Evolutionary conservation across 1,140 invertebrate species (phyloP).

Genomic region (Ceratosolen fusciceps): DNA sequence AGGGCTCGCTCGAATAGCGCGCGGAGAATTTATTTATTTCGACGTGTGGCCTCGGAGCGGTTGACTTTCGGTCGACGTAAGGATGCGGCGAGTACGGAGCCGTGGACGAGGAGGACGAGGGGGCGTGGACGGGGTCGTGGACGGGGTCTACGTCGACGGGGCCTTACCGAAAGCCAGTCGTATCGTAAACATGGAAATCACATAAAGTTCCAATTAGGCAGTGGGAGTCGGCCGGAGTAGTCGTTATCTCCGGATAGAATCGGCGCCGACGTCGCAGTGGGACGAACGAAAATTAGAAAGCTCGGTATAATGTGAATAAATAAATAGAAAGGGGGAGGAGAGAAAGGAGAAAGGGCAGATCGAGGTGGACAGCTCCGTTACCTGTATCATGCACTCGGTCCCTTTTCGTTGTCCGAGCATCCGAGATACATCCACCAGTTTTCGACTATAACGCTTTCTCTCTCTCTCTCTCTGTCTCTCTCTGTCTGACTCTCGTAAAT

Average conservation of each 20-base stretch:
- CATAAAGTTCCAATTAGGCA: background rate
- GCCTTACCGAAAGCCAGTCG: background rate
- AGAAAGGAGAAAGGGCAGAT: background rate
- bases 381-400: no score
- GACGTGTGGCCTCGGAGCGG: no score
- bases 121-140: no score
- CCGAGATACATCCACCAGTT: background rate
- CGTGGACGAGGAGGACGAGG: no score
- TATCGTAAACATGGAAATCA: constrained; percentile 1
- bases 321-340: background rate
- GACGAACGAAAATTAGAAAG: constrained; percentile 17
- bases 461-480: no score
- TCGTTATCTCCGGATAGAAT: background rate
- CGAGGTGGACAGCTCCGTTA: background rate
- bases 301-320: background rate
- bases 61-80: no score
- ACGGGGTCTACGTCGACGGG: no score
- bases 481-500: background rate
- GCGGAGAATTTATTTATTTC: no score
- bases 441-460: background rate
- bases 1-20: no score
- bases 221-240: background rate
- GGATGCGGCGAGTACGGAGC: no score
- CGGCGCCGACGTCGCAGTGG: background rate
- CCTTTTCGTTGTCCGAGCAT: constrained; percentile 14